Conservation (phyloP, 1,140 invertebrate genomes). For the Mylabris phalerata region DNA sequence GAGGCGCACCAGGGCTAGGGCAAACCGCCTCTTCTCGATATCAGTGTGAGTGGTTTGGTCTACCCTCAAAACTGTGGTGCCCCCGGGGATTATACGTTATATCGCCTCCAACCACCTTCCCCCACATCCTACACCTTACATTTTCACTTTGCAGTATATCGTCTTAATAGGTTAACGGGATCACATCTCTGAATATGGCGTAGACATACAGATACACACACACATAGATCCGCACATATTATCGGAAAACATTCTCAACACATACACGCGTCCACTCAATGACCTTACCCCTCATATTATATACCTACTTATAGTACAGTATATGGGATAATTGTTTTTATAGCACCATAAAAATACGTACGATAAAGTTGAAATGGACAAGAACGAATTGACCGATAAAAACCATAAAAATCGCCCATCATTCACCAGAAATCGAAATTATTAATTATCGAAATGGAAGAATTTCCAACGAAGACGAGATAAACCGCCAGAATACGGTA, state of each 20-base stretch:
- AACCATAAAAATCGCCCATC: not conserved
- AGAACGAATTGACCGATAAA: not conserved
- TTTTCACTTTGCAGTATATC: constrained; percentile 24
- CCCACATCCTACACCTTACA: constrained; percentile 18
- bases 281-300: not conserved
- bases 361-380: constrained; percentile 1
- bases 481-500: constrained; percentile 3
- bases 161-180: constrained; percentile 28
- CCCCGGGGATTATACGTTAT: constrained; percentile 22
- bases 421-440: not conserved
- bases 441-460: not conserved
- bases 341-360: not conserved
- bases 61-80: constrained; percentile 13
- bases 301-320: too few relatives aligned
- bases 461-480: not conserved
- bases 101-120: constrained; percentile 10
- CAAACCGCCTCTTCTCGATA: constrained; percentile 5
- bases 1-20: not conserved
- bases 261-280: not conserved
- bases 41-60: constrained; percentile 8
- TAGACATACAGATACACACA: not conserved
- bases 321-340: constrained; percentile 9
- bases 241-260: constrained; percentile 11
- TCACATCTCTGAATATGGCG: constrained; percentile 11
- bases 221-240: not conserved